Conservation (phyloP, 2,888 invertebrate genomes). For the Empis livida region DNA sequence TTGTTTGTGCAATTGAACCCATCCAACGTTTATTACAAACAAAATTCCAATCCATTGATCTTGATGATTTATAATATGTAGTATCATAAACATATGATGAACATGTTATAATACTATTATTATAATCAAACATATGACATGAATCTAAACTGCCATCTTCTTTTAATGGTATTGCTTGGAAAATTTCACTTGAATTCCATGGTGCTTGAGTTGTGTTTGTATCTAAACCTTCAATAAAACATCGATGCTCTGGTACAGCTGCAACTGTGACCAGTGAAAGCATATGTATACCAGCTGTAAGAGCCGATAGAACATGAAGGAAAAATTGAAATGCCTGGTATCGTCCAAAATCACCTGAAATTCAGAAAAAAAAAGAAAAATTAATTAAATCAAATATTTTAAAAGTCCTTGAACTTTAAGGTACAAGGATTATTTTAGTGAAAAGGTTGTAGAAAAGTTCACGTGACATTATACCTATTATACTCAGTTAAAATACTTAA, state of each 20-base stretch:
- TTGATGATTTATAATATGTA: conserved; percentile 57
- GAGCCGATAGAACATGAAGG: conserved; percentile 60
- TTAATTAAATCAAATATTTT: no score
- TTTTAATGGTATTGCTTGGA: conserved; percentile 44
- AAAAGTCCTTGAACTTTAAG: no score
- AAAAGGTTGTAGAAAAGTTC: no score
- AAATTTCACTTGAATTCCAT: conserved; percentile 43
- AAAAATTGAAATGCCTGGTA: conserved; percentile 69
- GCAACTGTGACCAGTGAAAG: conserved; percentile 66
- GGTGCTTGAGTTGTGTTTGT: conserved; percentile 37
- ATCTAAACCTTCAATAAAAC: conserved; percentile 40
- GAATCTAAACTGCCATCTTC: conserved; percentile 46
- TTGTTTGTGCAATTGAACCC: conserved; percentile 64
- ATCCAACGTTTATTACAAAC: conserved; percentile 70
- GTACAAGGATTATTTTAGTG: no score
- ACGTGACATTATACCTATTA: no score
- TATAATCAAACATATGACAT: conserved; percentile 42
- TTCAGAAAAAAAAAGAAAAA: neutral
- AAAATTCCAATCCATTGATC: conserved; percentile 70
- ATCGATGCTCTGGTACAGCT: conserved; percentile 61
- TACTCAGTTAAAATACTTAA: no score
- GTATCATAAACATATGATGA: conserved; percentile 56
- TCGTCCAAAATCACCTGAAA: conserved; percentile 66
- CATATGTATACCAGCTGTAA: conserved; percentile 71
- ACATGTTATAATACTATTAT: conserved; percentile 37